Base-by-base conservation (phyloP, 2,113 vertebrate species). In the Clupea harengus region DNA sequence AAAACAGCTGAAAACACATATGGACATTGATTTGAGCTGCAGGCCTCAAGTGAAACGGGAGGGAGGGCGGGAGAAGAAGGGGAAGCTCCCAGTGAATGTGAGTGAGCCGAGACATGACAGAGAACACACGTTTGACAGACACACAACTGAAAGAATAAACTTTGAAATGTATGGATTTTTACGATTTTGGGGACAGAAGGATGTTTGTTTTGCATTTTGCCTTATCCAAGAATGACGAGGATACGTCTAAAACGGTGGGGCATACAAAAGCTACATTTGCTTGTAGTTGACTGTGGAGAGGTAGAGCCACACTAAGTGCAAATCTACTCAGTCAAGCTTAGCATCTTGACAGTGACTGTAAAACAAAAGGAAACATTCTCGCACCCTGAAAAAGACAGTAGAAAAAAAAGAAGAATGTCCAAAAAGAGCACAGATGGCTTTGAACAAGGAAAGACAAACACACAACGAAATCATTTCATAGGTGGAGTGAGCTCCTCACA, bases 21-120 rank as follows among this genome's bases (percentile, higher is more conserved):
- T 93, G 93, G 93, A 88, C 94, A 95, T 94, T 94, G 95, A 95
- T 95, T 95, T 94, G 94, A 67, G 93, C 93, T 94, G 92, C 87
- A 90, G 94, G 94, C 93, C 89, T 93, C 25, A 91, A 91, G 92
- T 93, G 91, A 93, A 93, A 92, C 94, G 90, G 93, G 92, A 92
- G 87, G 90, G 91, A 91, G 90, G 90, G 91, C 91, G 90, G 93
- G 92, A 91, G 90, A 25, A 83, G 83, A 91, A 88, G 85, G 85
- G 93, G 89, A 93, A 82, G 25, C 60, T 86, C 84, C 54, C 82
- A 82, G 84, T 82, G 75, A 87, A 54, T 54, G 72, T 64, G 45
- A 80, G 84, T 44, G 82, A 91, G 90, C 90, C 80, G 75, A 89
- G 87, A 84, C 82, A 86, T 83, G 87, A 47, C 32, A 90, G 75